These are phyloP conservation scores for Gorsachius magnificus DNA, from an alignment of 2,797 vertebrate species.

Conservation along the genomic window DNA sequence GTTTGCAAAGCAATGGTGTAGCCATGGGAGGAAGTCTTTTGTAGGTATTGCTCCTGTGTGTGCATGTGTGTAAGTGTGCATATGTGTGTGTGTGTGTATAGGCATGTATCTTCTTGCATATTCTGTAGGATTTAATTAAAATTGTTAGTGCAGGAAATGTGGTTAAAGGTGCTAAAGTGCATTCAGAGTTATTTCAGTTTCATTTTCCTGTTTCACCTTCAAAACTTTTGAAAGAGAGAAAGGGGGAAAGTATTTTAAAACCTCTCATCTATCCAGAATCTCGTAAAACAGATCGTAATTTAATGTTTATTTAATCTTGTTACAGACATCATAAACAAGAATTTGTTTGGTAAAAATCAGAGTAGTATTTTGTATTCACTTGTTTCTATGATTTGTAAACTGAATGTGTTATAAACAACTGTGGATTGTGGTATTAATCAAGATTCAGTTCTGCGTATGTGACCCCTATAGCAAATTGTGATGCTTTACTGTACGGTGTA, in stretches of 20 bases:
- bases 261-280: background rate
- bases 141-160: conserved; percentile 26
- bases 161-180: background rate
- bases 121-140: conserved; percentile 27
- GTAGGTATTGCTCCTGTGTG: conserved; percentile 41
- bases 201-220: conserved; percentile 34
- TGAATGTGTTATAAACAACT: conserved; percentile 27
- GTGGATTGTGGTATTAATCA: conserved; percentile 39
- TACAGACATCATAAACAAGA: conserved; percentile 23
- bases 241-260: background rate
- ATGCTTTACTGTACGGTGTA: background rate
- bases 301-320: conserved; percentile 34
- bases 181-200: conserved; percentile 44
- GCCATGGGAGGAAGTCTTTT: conserved; percentile 86
- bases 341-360: conserved; percentile 39
- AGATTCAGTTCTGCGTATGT: conserved; percentile 30
- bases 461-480: conserved; percentile 13
- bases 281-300: background rate
- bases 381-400: conserved; percentile 48
- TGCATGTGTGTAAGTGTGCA: background rate
- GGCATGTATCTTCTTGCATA: background rate
- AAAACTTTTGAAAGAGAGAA: conserved; percentile 41
- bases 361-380: conserved; percentile 22
- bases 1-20: conserved; percentile 92
- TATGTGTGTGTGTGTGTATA: background rate